Base-by-base conservation (phyloP, 2,113 vertebrate genomes). In the Euleptes europaea region DNA sequence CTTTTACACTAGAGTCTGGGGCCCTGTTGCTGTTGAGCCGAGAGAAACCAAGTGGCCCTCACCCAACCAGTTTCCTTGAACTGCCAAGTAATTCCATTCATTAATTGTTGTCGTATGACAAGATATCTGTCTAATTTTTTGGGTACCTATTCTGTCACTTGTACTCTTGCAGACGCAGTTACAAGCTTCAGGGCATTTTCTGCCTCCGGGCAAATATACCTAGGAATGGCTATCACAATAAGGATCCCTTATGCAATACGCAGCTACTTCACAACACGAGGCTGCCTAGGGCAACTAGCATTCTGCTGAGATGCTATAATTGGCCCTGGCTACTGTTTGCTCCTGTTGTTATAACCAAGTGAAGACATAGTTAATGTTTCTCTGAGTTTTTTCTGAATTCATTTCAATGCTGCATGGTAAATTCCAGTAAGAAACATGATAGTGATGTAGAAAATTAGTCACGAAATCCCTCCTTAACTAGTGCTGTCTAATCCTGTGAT, bases 231-330 rank as follows among this genome's bases (percentile, higher is more conserved):
- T 82, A 85, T 93, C 83, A 11, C 88, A 90, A 82, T 13, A 42
- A 7, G 82, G 90, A 86, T 51, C 87, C 47, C 91, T 95, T 91
- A 81, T 87, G 87, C 91, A 94, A 91, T 89, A 92, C 91, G 88
- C 77, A 93, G 78, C 80, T 72, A 82, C 77, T 66, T 88, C 85
- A 89, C 89, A 92, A 88, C 72, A 89, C 82, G 87, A 88, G 78
- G 40, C 89, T 90, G 93, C 90, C 90, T 90, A 69, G 83, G 84
- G 93, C 92, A 91, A 77, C 23, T 63, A 44, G 35, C 14, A 21
- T 85, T 92, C 93, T 82, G 81, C 81, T 88, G 87, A 74, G 85
- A 92, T 21, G 21, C 86, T 81, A 89, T 88, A 93, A 79, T 77
- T 85, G 82, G n/a, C 33, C 88, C 66, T 88, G 88, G 26, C 82